Base-by-base conservation (phyloP, 2,113 vertebrate genomes). In the Psilopogon haemacephalus region DNA sequence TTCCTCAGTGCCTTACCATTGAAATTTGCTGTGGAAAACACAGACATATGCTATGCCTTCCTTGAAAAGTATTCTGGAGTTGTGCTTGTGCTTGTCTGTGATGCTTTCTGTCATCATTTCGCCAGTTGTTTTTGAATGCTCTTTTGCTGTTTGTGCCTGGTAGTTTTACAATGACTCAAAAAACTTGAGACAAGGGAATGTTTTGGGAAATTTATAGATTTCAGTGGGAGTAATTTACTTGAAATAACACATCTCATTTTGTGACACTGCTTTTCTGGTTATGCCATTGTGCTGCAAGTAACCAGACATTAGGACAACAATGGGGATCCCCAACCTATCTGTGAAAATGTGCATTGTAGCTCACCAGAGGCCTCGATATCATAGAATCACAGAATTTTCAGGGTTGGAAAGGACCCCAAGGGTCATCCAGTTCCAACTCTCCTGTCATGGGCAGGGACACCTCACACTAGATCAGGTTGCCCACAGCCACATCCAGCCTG, bases 111-210 rank as follows among this genome's bases (percentile, higher is more conserved):
- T 95, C 85, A 87, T 56, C n/a, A 0, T 90, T 82, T 90, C 81
- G 79, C 91, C 92, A 94, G 93, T 96, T 96, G 94, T 77, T 96
- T 88, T 76, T 67, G 84, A 87, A 91, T 85, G 95, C 33, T 94
- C 81, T 79, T 86, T 92, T 88, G 3, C 77, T 85, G 94, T 63
- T 71, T 70, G 33, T 73, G 88, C 59, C 81, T 90, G 46, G 84
- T 92, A 89, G 87, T 79, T 78, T 55, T 79, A 90, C 58, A 94
- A 18, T 94, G 94, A 96, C 78, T 93, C 96, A 96, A 96, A 96
- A 96, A 94, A 86, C 52, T 79, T 72, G 74, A 94, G 65, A 84
- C 70, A 90, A 89, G 92, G 94, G 84, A 89, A 63, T 37, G 50
- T 86, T 90, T 88, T 8, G 28, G 93, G 89, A 93, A 87, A 89